phyloP scores from a whole-genome alignment of 1,140 invertebrate species.

The Triops longicaudatus region DNA sequence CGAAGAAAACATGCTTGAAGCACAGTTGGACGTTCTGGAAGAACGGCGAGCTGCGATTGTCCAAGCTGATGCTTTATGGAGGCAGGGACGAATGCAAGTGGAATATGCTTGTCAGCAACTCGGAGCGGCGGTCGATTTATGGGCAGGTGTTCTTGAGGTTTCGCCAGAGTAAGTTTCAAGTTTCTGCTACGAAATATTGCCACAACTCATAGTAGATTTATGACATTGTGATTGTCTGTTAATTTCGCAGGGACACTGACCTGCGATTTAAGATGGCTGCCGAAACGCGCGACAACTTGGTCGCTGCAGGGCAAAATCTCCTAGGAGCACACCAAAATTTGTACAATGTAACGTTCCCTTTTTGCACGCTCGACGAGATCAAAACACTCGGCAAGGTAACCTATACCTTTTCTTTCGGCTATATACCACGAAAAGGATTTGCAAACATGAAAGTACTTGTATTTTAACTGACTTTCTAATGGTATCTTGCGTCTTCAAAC shows the following conservation, averaged over 20 bases:
- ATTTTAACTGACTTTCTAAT: too few relatives aligned
- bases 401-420: not conserved
- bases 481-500: too few relatives aligned
- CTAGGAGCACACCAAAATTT: constrained; percentile 46
- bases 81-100: constrained; percentile 44
- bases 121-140: constrained; percentile 42
- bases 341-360: constrained; percentile 48
- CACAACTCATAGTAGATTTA: not conserved
- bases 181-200: not conserved
- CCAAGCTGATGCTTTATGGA: constrained; percentile 42
- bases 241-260: constrained; percentile 35
- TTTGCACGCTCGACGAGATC: constrained; percentile 47
- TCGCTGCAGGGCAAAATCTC: constrained; percentile 48
- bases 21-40: constrained; percentile 43
- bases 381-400: constrained; percentile 41
- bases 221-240: not conserved
- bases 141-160: constrained; percentile 41
- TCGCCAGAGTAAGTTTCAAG: constrained; percentile 36
- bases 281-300: constrained; percentile 47
- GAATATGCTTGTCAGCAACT: constrained; percentile 46
- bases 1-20: constrained; percentile 46
- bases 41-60: constrained; percentile 45
- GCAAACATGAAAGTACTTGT: too few relatives aligned
- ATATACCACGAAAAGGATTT: not conserved
- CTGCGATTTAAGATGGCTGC: constrained; percentile 44